phyloP scores from a whole-genome alignment of 2,888 invertebrate species.

The Apeira syringaria region DNA sequence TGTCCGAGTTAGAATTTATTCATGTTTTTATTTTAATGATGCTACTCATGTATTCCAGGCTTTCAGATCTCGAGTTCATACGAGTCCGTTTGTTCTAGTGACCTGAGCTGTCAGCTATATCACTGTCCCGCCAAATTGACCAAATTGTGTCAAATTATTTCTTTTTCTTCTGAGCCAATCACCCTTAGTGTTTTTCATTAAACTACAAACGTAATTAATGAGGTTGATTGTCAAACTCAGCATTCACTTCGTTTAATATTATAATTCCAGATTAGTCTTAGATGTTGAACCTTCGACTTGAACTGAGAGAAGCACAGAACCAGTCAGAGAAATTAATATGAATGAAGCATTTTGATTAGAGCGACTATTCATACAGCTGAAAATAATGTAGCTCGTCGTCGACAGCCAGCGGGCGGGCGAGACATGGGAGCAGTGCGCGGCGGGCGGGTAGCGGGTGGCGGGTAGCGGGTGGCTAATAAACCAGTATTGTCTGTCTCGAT shows the following conservation, averaged over 20 bases:
- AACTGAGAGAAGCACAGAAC: slow-evolving; percentile 8
- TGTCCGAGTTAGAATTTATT: no score
- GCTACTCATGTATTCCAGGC: no score
- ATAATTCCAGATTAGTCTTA: slow-evolving; percentile 4
- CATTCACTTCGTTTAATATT: slow-evolving; percentile 1
- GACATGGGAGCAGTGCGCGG: neutral
- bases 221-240: slow-evolving; percentile 1
- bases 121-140: no score
- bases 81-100: no score
- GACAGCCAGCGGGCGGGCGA: slow-evolving; percentile 8
- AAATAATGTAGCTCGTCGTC: slow-evolving; percentile 20
- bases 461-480: slow-evolving; percentile 39
- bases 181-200: neutral
- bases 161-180: no score
- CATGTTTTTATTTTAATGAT: no score
- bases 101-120: no score
- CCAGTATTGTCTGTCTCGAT: slow-evolving; percentile 40
- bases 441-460: no score
- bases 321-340: slow-evolving; percentile 19
- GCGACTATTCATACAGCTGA: slow-evolving; percentile 22
- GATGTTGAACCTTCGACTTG: slow-evolving; percentile 7
- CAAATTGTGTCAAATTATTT: no score
- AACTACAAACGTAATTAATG: neutral
- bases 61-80: no score
- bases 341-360: slow-evolving; percentile 28